Evolutionary conservation across 2,888 invertebrate genomes (phyloP).

Genomic region (Acanthosoma haemorrhoidale): DNA sequence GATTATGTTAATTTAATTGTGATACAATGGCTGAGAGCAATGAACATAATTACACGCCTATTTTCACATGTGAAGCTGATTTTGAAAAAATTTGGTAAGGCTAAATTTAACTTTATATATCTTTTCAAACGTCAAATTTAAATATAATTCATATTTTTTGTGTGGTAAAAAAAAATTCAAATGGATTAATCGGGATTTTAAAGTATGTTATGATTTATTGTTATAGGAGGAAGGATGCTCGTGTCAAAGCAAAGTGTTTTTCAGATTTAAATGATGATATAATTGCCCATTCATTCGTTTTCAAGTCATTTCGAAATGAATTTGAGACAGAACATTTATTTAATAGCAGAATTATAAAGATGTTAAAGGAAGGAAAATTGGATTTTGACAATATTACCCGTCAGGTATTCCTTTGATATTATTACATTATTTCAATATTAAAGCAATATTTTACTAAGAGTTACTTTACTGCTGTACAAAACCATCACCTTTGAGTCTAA

Average conservation of each 20-base stretch:
- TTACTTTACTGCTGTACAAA: no score
- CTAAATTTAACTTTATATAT: not conserved
- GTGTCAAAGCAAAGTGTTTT: conserved; percentile 13
- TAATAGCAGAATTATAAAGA: not conserved
- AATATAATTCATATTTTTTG: no score
- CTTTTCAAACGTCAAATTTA: no score
- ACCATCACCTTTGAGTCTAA: no score
- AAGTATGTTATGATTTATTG: no score
- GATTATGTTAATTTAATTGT: not conserved
- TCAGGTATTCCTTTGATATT: no score
- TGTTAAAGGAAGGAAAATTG: not conserved
- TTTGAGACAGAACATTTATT: conserved; percentile 21
- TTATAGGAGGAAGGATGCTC: not conserved
- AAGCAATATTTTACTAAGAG: no score
- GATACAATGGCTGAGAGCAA: not conserved
- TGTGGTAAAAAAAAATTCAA: no score
- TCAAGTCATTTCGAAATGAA: conserved; percentile 18
- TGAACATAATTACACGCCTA: not conserved
- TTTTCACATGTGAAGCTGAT: conserved; percentile 12
- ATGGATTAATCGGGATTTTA: no score
- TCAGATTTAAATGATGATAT: not conserved
- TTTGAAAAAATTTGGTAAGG: conserved; percentile 12
- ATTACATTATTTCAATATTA: no score
- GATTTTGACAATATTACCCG: not conserved
- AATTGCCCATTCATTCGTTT: not conserved